A percentile compares a stretch with the other conserved stretches of the same genome.
phyloP scores from a whole-genome alignment of 2,888 invertebrate genomes.

The Galerucella nymphaeae region DNA sequence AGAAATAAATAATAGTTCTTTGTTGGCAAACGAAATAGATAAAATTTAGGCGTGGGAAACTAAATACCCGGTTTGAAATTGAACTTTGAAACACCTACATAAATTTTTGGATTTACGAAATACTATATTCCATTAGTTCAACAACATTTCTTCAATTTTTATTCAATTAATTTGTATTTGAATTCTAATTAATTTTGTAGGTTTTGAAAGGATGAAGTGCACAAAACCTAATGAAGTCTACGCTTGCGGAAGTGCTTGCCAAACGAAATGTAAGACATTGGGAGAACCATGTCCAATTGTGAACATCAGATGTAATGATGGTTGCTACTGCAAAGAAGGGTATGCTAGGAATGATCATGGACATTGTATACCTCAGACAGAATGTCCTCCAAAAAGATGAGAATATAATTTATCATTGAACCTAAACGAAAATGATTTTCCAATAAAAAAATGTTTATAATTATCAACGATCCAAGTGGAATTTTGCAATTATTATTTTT shows the following conservation, averaged over 20 bases:
- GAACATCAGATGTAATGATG: constrained; percentile 51
- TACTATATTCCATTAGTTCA: too few species aligned
- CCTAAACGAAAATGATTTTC: too few species aligned
- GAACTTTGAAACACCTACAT: too few species aligned
- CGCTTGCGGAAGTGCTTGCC: constrained; percentile 54
- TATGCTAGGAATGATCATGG: constrained; percentile 51
- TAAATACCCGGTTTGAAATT: too few species aligned
- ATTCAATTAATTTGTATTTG: not conserved
- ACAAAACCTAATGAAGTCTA: constrained; percentile 50
- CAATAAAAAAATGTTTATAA: not conserved
- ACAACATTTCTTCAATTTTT: too few species aligned
- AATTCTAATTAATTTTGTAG: not conserved
- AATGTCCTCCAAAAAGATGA: constrained; percentile 42
- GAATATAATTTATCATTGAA: too few species aligned
- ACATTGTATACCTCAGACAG: constrained; percentile 48
- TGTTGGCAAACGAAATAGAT: too few species aligned
- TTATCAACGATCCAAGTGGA: too few species aligned
- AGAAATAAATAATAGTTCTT: too few species aligned
- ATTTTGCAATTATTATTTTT: too few species aligned
- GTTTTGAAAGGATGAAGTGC: constrained; percentile 39
- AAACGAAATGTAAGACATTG: constrained; percentile 49
- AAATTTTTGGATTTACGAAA: too few species aligned
- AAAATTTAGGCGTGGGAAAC: too few species aligned
- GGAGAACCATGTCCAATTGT: constrained; percentile 50
- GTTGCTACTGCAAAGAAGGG: constrained; percentile 50